Evolutionary conservation across 2,888 invertebrate genomes (phyloP).

Genomic region (Pheosia tremula): DNA sequence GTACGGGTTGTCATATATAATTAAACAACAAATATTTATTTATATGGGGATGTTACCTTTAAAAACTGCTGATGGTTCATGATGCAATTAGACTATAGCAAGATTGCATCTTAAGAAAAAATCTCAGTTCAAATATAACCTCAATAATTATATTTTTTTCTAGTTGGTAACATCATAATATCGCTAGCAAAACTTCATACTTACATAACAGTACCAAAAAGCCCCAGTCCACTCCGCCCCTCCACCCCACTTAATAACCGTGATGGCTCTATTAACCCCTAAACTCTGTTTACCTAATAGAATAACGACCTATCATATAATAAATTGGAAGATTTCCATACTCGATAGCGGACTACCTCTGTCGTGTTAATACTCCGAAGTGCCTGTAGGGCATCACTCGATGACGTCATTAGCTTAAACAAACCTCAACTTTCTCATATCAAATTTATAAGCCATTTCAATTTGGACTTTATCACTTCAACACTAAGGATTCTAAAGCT

Average conservation of each 20-base stretch:
- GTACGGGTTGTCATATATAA: too few species aligned
- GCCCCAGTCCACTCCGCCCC: conserved; percentile 8
- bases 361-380: conserved; percentile 82
- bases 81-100: too few species aligned
- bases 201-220: conserved; percentile 7
- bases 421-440: neutral
- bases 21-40: too few species aligned
- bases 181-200: too few species aligned
- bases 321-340: conserved; percentile 84
- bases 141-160: too few species aligned
- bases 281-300: conserved; percentile 82
- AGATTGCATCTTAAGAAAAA: too few species aligned
- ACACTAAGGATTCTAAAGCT: conserved; percentile 10
- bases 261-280: conserved; percentile 79
- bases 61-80: too few species aligned
- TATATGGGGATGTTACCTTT: too few species aligned
- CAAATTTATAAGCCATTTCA: conserved; percentile 17
- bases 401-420: conserved; percentile 69
- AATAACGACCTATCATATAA: conserved; percentile 82
- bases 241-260: conserved; percentile 60
- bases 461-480: conserved; percentile 17
- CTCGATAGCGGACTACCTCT: conserved; percentile 74
- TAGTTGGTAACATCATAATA: too few species aligned
- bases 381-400: conserved; percentile 70
- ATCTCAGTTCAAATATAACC: too few species aligned